A percentile compares a stretch with the other conserved stretches of the same genome.
phyloP scores from a whole-genome alignment of 2,888 invertebrate species.

The Polymixis flavicincta region DNA sequence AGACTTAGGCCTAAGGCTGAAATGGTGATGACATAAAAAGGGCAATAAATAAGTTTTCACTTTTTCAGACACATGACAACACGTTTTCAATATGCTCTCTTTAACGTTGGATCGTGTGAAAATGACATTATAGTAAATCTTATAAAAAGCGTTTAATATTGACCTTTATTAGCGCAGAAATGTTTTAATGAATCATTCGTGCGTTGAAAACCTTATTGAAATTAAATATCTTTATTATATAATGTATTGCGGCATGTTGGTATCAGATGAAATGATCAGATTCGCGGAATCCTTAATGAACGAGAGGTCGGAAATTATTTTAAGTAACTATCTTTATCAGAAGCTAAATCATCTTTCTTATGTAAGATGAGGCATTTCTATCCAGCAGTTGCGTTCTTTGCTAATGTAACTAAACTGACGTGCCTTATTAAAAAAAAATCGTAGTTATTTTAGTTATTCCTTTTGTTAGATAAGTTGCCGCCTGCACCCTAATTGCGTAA shows the following conservation, averaged over 20 bases:
- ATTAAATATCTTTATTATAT: constrained; percentile 56
- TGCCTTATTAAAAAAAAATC: not conserved
- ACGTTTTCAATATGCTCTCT: constrained; percentile 14
- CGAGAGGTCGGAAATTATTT: constrained; percentile 68
- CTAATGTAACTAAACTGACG: constrained; percentile 12
- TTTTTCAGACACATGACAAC: not conserved
- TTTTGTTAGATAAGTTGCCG: not conserved
- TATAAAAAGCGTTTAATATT: constrained; percentile 34
- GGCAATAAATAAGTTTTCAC: not conserved
- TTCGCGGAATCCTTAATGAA: constrained; percentile 74
- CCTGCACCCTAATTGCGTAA: too few relatives aligned
- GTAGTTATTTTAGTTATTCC: not conserved
- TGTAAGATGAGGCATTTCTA: constrained; percentile 65
- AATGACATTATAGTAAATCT: constrained; percentile 45
- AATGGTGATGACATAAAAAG: not conserved
- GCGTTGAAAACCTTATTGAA: constrained; percentile 53
- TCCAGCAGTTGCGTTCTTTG: constrained; percentile 25
- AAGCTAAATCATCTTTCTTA: constrained; percentile 65
- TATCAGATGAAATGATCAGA: constrained; percentile 66
- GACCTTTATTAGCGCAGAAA: constrained; percentile 53
- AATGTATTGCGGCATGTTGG: constrained; percentile 48
- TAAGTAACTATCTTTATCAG: constrained; percentile 66
- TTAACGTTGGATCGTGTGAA: constrained; percentile 22
- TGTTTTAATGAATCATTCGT: constrained; percentile 55
- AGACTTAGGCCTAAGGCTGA: too few relatives aligned